These are phyloP conservation scores for Tenthredo livida DNA, from an alignment of 2,888 invertebrate genomes.

Conservation along the genomic window DNA sequence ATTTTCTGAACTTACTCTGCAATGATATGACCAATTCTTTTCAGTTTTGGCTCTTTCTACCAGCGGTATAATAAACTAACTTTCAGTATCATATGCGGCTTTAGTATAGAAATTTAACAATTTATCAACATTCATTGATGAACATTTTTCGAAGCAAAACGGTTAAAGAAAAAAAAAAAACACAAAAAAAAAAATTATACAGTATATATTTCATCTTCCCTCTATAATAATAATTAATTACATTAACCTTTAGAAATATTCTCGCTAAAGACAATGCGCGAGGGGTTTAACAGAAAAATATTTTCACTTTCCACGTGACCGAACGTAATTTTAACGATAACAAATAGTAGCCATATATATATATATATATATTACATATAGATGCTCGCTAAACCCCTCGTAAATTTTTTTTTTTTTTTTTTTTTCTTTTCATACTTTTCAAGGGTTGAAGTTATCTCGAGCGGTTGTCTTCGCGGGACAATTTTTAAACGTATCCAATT, in stretches of 20 bases:
- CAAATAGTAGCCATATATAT: constrained; percentile 23
- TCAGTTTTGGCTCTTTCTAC: neutral
- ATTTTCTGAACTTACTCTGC: neutral
- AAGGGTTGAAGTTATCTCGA: neutral
- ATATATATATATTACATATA: no score
- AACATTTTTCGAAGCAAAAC: neutral
- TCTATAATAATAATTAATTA: constrained; percentile 6
- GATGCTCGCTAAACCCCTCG: neutral
- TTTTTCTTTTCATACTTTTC: neutral
- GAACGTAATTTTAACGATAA: constrained; percentile 40
- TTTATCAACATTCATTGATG: neutral
- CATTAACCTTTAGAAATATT: constrained; percentile 57
- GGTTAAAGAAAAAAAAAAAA: neutral
- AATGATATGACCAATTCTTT: neutral
- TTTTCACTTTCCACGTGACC: constrained; percentile 61
- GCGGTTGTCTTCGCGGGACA: constrained; percentile 9
- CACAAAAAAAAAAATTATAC: neutral
- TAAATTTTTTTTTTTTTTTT: constrained; percentile 36
- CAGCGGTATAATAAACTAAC: neutral
- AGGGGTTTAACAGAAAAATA: constrained; percentile 67
- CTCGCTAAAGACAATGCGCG: constrained; percentile 65
- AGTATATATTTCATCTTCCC: neutral
- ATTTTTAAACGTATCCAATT: constrained; percentile 48
- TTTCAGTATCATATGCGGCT: neutral
- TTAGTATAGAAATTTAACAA: neutral